phyloP scores from a whole-genome alignment of 2,113 vertebrate genomes.

The Oxygymnocypris stewartii region DNA sequence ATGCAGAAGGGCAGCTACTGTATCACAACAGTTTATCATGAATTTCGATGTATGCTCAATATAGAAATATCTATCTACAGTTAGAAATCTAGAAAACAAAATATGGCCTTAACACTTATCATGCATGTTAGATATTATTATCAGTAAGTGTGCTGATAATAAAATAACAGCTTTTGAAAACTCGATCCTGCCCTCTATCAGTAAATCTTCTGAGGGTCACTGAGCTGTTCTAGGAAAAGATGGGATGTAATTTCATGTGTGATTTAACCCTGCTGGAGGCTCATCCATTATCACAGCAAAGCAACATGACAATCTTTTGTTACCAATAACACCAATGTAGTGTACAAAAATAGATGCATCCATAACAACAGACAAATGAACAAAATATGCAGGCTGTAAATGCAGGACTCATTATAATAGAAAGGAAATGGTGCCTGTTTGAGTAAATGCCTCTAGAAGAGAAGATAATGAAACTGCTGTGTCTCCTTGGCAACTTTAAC shows the following conservation, averaged over 20 bases:
- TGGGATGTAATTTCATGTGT: constrained; percentile 28
- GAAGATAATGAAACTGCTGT: constrained; percentile 35
- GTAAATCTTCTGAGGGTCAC: not conserved
- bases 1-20: not conserved
- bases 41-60: not conserved
- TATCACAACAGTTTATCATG: constrained; percentile 14
- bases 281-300: not conserved
- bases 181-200: constrained; percentile 4
- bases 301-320: constrained; percentile 7
- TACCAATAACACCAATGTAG: not conserved
- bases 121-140: not conserved
- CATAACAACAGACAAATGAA: not conserved
- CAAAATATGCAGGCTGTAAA: not conserved
- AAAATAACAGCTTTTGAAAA: constrained; percentile 19
- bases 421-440: constrained; percentile 20
- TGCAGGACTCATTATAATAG: not conserved
- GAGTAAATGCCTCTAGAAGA: constrained; percentile 21
- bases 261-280: constrained; percentile 18
- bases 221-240: constrained; percentile 26
- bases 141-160: constrained; percentile 1
- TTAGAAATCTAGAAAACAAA: not conserved
- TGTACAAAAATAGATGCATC: constrained; percentile 12
- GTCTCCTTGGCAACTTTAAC: constrained; percentile 39
- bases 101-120: not conserved
- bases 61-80: not conserved